Evolutionary conservation across 37 sponge, comb jelly and placozoan species (phyloP).

Genomic region (Halisarca cf. caerulea): DNA sequence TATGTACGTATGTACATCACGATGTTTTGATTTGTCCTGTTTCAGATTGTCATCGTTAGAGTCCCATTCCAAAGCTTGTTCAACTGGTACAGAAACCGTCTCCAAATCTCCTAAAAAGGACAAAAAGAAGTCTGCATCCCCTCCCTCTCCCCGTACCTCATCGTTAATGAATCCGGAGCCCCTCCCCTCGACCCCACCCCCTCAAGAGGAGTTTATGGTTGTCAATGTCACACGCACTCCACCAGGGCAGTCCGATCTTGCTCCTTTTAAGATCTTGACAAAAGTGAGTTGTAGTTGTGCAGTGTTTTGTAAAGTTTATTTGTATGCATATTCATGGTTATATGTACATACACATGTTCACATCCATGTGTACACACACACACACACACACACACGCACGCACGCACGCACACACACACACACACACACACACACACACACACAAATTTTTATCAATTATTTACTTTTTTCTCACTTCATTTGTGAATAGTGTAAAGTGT

Average conservation of each 20-base stretch:
- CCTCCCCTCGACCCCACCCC: background rate
- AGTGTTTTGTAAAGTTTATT: too few relatives aligned
- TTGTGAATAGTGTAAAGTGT: too few relatives aligned
- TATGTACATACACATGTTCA: background rate
- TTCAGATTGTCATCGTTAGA: constrained; percentile 55
- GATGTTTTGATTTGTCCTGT: too few relatives aligned
- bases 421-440: background rate
- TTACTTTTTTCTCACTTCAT: background rate
- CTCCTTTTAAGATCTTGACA: constrained; percentile 83
- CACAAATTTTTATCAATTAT: background rate
- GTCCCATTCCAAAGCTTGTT: constrained; percentile 62
- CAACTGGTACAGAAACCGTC: constrained; percentile 11
- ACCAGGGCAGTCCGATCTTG: constrained; percentile 53
- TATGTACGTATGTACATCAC: too few relatives aligned
- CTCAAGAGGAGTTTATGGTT: constrained; percentile 20
- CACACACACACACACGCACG: background rate
- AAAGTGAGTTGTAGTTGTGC: constrained; percentile 50
- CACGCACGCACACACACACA: background rate
- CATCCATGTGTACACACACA: background rate
- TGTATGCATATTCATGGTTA: too few relatives aligned
- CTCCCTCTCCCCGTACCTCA: background rate
- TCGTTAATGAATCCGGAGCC: background rate
- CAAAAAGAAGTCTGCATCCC: constrained; percentile 17
- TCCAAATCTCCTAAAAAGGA: background rate
- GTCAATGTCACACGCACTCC: constrained; percentile 70